Percentiles rank a stretch among this genome's conserved stretches.
phyloP scores from a whole-genome alignment of 2,113 vertebrate genomes.

The Puntigrus tetrazona region DNA sequence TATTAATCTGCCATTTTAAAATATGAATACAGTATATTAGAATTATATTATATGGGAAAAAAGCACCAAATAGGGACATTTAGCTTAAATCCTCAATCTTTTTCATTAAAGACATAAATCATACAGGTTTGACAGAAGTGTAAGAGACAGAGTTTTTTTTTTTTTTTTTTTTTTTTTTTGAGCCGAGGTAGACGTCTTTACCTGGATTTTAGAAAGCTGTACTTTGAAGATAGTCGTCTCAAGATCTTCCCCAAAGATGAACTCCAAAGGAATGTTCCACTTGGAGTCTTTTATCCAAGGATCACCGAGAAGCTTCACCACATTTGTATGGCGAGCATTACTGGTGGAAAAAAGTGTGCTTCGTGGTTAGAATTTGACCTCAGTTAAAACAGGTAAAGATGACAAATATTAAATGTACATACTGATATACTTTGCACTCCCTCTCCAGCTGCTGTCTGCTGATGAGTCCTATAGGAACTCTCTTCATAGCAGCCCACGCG shows the following conservation, averaged over 20 bases:
- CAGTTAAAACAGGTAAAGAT: background rate
- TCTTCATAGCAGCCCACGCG: conserved; percentile 75
- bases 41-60: background rate
- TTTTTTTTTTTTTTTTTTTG: no score
- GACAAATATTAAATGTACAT: conserved; percentile 9
- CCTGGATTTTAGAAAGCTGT: conserved; percentile 72
- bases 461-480: conserved; percentile 65
- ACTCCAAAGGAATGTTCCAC: conserved; percentile 77
- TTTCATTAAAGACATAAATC: background rate
- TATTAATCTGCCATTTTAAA: no score
- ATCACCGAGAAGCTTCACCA: conserved; percentile 74
- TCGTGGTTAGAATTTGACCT: background rate
- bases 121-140: background rate
- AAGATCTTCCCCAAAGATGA: conserved; percentile 75
- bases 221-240: conserved; percentile 74
- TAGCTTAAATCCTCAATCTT: background rate
- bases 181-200: conserved; percentile 30
- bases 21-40: no score
- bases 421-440: conserved; percentile 75
- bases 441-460: conserved; percentile 64
- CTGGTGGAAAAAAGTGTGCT: conserved; percentile 49
- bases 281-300: conserved; percentile 63
- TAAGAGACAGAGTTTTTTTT: background rate
- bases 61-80: background rate
- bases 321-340: conserved; percentile 69